phyloP scores from a whole-genome alignment of 2,113 vertebrate species.

The Illadopsis cleaveri region DNA sequence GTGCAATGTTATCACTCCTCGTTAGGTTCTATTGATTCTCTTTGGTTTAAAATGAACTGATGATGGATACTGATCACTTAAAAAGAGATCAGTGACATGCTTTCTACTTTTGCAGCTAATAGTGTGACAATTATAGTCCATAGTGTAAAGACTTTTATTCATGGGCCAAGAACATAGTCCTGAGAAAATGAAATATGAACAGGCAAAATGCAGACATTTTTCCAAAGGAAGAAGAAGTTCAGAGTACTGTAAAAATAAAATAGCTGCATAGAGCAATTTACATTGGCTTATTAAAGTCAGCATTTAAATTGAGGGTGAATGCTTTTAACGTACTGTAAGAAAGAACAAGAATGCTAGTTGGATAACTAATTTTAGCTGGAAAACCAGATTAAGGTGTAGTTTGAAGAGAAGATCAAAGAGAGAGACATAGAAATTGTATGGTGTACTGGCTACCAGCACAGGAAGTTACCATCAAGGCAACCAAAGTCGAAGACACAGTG shows the following conservation, averaged over 20 bases:
- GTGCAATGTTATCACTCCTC: not conserved
- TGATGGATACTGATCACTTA: not conserved
- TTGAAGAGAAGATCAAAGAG: not conserved
- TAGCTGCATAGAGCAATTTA: not conserved
- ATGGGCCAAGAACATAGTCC: not conserved
- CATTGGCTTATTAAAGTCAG: not conserved
- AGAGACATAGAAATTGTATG: not conserved
- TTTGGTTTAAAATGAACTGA: not conserved
- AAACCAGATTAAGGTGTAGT: constrained; percentile 24
- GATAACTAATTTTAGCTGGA: not conserved
- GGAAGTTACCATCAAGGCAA: not conserved
- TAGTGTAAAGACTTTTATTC: not conserved
- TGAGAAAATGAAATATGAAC: not conserved
- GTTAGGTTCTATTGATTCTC: not conserved
- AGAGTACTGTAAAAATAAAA: constrained; percentile 8
- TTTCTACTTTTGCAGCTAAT: not conserved
- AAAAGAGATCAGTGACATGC: not conserved
- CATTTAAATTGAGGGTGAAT: not conserved
- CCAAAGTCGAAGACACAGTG: not conserved
- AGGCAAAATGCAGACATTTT: not conserved
- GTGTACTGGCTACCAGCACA: not conserved
- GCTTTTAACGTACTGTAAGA: not conserved
- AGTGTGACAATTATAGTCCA: not conserved
- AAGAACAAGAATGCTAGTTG: not conserved
- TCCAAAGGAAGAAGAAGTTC: not conserved